These are phyloP conservation scores for Corythaixoides concolor DNA, from an alignment of 2,113 vertebrate genomes.

Conservation along the genomic window DNA sequence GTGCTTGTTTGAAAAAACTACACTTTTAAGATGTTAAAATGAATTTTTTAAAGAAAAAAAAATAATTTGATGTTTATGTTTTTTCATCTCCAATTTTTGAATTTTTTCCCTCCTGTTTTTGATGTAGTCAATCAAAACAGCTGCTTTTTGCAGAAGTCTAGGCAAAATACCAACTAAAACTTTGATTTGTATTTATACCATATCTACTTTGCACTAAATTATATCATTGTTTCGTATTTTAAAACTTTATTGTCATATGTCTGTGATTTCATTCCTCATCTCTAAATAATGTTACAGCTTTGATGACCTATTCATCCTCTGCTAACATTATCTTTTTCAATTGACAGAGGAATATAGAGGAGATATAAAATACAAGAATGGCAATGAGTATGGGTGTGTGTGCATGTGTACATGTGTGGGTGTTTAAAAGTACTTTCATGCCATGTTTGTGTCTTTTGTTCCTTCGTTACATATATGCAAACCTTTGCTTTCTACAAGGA, in stretches of 20 bases:
- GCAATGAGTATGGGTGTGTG: not conserved
- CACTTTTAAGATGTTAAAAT: not conserved
- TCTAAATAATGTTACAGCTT: not conserved
- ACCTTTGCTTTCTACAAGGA: not conserved
- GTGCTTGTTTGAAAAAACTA: not conserved
- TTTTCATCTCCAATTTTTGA: not conserved
- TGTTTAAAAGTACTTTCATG: not conserved
- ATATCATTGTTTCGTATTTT: not conserved
- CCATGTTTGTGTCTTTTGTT: not conserved
- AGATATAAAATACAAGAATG: not conserved
- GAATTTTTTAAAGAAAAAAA: not conserved
- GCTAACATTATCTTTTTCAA: not conserved
- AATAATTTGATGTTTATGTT: fast-evolving
- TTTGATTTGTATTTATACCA: not conserved
- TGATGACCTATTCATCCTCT: not conserved
- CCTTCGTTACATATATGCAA: not conserved
- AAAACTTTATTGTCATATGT: not conserved
- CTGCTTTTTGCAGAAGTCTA: not conserved
- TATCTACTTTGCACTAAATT: not conserved
- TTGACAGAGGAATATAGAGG: not conserved
- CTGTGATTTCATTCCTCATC: not conserved
- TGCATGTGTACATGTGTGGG: too few relatives aligned
- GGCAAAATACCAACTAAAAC: not conserved
- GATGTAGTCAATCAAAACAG: not conserved
- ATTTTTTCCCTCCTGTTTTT: not conserved